Evolutionary conservation across 2,113 vertebrate genomes (phyloP).

Genomic region (Smithornis capensis): DNA sequence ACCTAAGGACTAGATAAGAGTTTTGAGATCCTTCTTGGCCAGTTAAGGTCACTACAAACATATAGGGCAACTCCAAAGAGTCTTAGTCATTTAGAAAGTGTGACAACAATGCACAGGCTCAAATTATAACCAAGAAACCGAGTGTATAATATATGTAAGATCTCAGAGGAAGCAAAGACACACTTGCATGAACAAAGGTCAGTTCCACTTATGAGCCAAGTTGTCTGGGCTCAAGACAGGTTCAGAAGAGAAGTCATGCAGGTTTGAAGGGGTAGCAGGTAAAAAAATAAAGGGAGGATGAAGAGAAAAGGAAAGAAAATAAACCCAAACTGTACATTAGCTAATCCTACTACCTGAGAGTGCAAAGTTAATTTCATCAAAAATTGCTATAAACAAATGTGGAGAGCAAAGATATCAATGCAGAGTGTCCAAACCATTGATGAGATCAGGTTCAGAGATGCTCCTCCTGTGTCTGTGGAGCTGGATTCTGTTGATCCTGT

Average conservation of each 20-base stretch:
- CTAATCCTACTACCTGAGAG: not conserved
- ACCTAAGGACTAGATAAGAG: not conserved
- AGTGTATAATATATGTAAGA: not conserved
- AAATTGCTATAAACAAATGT: not conserved
- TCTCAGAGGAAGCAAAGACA: not conserved
- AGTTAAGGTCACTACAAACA: not conserved
- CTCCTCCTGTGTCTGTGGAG: not conserved
- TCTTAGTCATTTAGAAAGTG: not conserved
- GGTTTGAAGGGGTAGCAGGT: not conserved
- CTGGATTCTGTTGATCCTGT: not conserved
- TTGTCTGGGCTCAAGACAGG: not conserved
- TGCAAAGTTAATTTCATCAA: not conserved
- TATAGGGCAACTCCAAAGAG: not conserved
- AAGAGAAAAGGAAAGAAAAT: fast-evolving
- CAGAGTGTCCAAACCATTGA: not conserved
- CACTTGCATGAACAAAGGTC: not conserved
- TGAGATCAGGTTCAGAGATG: not conserved
- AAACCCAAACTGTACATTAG: not conserved
- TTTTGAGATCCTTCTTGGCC: not conserved
- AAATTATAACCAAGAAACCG: not conserved
- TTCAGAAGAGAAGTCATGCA: not conserved
- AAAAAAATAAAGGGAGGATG: not conserved
- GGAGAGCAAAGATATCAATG: not conserved
- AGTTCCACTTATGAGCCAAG: not conserved
- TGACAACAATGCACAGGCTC: not conserved